phyloP scores from a whole-genome alignment of 2,797 vertebrate genomes.

The Crypturellus tataupa region DNA sequence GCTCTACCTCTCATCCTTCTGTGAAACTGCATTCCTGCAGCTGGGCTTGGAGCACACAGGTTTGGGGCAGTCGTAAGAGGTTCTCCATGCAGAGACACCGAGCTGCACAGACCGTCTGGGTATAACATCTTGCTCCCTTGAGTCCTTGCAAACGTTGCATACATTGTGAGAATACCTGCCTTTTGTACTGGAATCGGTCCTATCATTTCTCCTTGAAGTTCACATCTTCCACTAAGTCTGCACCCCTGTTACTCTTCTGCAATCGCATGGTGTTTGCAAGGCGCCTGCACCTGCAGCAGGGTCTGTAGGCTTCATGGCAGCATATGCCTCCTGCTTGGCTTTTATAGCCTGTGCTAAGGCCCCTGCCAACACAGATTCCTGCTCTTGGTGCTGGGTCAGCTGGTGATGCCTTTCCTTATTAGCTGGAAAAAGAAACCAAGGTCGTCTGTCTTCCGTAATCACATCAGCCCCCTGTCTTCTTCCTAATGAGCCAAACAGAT shows the following conservation, averaged over 20 bases:
- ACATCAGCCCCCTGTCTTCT: background rate
- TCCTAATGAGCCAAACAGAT: background rate
- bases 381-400: background rate
- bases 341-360: background rate
- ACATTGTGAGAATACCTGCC: background rate
- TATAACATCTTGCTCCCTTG: background rate
- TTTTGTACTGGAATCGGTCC: background rate
- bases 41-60: background rate
- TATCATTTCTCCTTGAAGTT: background rate
- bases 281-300: background rate
- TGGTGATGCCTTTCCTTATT: background rate
- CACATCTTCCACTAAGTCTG: fast-evolving
- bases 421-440: background rate
- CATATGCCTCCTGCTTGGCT: background rate
- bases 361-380: background rate
- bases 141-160: background rate
- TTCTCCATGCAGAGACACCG: background rate
- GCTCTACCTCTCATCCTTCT: background rate
- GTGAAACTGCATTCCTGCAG: background rate
- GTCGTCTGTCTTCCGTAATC: constrained; percentile 7
- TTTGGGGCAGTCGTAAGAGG: fast-evolving
- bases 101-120: no score
- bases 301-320: background rate
- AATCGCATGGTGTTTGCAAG: fast-evolving
- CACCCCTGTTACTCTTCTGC: fast-evolving